A percentile compares a stretch with the other conserved stretches of the same genome.
Conservation (phyloP, 2,113 vertebrate genomes). For the Spilogale gracilis region DNA sequence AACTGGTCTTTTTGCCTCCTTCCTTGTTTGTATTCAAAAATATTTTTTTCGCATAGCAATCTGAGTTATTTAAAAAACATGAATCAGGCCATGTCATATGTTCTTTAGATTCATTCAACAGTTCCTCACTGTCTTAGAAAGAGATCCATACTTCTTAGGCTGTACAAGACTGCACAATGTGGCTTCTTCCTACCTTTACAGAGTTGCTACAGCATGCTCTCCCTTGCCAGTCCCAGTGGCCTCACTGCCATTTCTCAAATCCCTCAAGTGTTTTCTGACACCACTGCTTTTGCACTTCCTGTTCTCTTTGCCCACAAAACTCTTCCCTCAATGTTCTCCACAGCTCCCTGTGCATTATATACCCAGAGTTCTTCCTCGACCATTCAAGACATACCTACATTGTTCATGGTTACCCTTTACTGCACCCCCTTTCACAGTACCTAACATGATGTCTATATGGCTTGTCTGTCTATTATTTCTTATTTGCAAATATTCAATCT, state of each 20-base stretch:
- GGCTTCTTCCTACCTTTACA: neutral
- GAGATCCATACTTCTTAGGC: neutral
- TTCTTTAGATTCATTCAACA: neutral
- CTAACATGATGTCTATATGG: neutral
- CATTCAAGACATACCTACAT: neutral
- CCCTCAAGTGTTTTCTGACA: neutral
- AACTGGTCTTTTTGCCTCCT: neutral
- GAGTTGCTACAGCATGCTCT: neutral
- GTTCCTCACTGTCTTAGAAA: constrained; percentile 3
- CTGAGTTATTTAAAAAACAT: constrained; percentile 37
- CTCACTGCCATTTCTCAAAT: constrained; percentile 3
- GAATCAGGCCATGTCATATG: neutral
- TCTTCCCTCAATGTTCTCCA: neutral
- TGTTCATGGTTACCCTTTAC: neutral
- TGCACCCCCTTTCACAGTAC: neutral
- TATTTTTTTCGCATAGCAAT: neutral
- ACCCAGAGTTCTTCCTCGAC: neutral
- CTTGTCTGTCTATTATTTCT: neutral
- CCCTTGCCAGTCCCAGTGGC: neutral
- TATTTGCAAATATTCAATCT: neutral
- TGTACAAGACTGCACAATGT: neutral
- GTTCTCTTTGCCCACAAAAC: constrained; percentile 3
- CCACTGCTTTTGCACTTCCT: neutral
- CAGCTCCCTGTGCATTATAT: too few relatives aligned
- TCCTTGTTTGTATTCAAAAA: neutral